These are phyloP conservation scores for Girardinichthys multiradiatus DNA, from an alignment of 2,113 vertebrate species.

Conservation along the genomic window DNA sequence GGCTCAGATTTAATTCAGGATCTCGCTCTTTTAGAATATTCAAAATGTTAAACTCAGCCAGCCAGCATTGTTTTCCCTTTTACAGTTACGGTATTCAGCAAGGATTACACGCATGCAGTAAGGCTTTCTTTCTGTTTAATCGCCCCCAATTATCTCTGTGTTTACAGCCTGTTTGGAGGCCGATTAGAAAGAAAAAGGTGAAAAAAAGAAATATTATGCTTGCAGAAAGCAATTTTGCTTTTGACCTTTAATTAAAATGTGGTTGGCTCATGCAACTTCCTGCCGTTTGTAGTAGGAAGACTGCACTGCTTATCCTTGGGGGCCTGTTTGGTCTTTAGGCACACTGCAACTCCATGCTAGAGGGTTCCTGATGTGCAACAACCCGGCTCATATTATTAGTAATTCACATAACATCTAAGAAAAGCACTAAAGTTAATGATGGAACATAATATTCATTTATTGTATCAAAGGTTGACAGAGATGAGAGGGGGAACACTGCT, in stretches of 20 bases:
- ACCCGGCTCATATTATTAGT: conserved; percentile 47
- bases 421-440: conserved; percentile 2
- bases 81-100: background rate
- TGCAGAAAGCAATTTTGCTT: conserved; percentile 30
- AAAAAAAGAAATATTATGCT: conserved; percentile 32
- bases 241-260: conserved; percentile 61
- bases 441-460: conserved; percentile 13
- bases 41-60: background rate
- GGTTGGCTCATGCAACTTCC: conserved; percentile 10
- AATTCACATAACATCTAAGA: conserved; percentile 29
- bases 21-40: background rate
- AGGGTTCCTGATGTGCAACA: conserved; percentile 39
- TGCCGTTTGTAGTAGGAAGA: conserved; percentile 28
- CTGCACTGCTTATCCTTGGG: conserved; percentile 23
- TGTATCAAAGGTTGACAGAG: conserved; percentile 12
- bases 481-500: conserved; percentile 7
- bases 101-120: background rate
- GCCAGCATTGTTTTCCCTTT: background rate
- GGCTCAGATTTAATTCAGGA: background rate
- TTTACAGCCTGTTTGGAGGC: conserved; percentile 24
- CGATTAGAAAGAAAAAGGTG: conserved; percentile 14
- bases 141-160: conserved; percentile 21
- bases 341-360: conserved; percentile 20
- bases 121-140: conserved; percentile 13
- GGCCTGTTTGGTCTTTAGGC: conserved; percentile 50